A percentile compares a stretch with the other conserved stretches of the same genome.
These are phyloP conservation scores for Doryteuthis pealeii DNA, from an alignment of 1,140 invertebrate genomes.

Conservation along the genomic window DNA sequence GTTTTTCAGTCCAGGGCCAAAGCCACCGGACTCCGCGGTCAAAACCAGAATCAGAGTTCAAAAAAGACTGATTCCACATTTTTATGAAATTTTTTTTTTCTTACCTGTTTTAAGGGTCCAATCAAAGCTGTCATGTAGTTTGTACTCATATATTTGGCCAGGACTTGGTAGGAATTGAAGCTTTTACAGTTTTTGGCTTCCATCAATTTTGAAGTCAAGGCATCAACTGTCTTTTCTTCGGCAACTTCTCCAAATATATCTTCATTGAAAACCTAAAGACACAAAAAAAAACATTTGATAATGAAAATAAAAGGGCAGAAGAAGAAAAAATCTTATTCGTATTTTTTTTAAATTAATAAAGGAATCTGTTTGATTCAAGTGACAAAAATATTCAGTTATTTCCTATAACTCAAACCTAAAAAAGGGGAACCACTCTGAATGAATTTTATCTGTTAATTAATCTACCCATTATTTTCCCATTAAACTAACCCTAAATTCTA, in stretches of 20 bases:
- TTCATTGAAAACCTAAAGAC: constrained; percentile 71
- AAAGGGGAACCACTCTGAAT: no score
- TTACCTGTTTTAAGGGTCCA: constrained; percentile 79
- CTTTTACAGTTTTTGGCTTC: constrained; percentile 73
- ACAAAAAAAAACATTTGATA: constrained; percentile 13
- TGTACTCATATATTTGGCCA: constrained; percentile 78
- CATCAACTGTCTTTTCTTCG: constrained; percentile 89
- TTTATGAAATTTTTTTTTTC: background rate
- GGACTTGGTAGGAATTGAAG: constrained; percentile 80
- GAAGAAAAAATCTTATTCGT: background rate
- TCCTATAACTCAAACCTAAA: no score
- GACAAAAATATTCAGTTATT: no score
- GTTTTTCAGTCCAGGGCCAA: no score
- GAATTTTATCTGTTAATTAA: no score
- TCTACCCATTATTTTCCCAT: no score
- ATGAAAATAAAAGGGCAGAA: background rate
- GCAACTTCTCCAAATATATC: constrained; percentile 85
- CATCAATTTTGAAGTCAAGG: constrained; percentile 74
- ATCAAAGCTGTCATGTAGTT: constrained; percentile 76
- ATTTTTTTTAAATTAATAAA: background rate
- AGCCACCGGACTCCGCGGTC: no score
- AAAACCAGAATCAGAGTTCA: no score
- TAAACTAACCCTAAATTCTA: no score
- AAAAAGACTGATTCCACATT: no score
- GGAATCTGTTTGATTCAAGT: no score